Conservation (phyloP, 2,797 vertebrate genomes). For the Chloroceryle amazona region DNA sequence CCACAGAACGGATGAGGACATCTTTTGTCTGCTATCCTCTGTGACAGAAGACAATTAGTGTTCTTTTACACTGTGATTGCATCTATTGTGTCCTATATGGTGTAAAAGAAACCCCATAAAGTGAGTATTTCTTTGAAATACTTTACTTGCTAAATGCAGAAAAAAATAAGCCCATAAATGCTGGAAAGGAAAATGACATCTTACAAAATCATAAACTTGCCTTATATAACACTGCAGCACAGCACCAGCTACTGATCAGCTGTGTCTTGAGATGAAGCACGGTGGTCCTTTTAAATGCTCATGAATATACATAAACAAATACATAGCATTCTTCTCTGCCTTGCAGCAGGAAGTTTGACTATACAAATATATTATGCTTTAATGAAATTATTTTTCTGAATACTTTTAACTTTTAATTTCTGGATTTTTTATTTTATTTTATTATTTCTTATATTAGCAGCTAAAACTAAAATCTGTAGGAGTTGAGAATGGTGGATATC, state of each 20-base stretch:
- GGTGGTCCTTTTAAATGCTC: neutral
- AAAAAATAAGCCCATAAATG: neutral
- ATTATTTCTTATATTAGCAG: neutral
- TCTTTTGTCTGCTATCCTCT: neutral
- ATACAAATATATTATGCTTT: neutral
- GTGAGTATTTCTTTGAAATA: neutral
- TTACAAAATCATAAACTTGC: constrained; percentile 8
- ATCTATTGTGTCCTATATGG: neutral
- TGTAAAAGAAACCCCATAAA: neutral
- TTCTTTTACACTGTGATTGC: neutral
- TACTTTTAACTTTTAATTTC: neutral
- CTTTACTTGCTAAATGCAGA: neutral
- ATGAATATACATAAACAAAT: neutral
- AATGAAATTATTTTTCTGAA: neutral
- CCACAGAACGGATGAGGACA: neutral
- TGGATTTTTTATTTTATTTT: neutral
- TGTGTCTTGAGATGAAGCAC: neutral
- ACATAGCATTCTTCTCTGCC: neutral
- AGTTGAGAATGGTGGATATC: neutral
- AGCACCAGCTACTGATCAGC: constrained; percentile 38
- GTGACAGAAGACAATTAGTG: neutral
- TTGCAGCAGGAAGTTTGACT: neutral
- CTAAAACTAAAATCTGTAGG: neutral
- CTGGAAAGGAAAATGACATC: neutral
- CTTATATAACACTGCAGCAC: constrained; percentile 49